These are phyloP conservation scores for Castor canadensis DNA, from an alignment of 2,113 vertebrate genomes.

Conservation along the genomic window DNA sequence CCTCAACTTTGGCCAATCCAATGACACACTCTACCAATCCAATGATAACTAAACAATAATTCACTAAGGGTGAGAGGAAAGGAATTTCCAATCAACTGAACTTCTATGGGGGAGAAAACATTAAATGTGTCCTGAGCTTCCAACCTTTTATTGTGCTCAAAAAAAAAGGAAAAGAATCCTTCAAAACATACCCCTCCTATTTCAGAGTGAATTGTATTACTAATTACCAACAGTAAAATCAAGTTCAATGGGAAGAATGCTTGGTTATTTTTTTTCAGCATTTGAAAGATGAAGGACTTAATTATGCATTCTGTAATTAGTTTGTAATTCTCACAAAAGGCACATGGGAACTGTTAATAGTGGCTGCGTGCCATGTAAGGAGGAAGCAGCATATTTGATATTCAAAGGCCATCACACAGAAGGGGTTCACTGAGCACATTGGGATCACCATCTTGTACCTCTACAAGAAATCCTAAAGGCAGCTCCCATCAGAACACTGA, in stretches of 20 bases:
- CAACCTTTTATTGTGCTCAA: constrained; percentile 21
- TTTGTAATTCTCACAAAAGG: constrained; percentile 62
- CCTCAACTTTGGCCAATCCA: not conserved
- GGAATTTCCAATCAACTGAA: not conserved
- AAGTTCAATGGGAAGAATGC: constrained; percentile 32
- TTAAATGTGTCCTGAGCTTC: not conserved
- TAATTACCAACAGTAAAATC: constrained; percentile 43
- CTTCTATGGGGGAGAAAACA: not conserved
- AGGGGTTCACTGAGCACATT: not conserved
- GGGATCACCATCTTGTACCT: not conserved
- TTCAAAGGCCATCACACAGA: not conserved
- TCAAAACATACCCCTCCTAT: not conserved
- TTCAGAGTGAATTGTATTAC: constrained; percentile 28
- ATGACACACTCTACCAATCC: not conserved
- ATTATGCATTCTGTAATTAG: constrained; percentile 78
- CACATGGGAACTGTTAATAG: constrained; percentile 36
- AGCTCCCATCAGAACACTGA: not conserved
- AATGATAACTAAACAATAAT: not conserved
- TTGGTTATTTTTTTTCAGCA: constrained; percentile 46
- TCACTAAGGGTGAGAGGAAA: not conserved
- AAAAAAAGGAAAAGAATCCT: constrained; percentile 15
- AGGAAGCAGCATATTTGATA: constrained; percentile 6
- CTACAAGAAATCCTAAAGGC: not conserved
- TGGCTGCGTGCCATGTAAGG: not conserved
- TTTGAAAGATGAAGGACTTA: constrained; percentile 72